phyloP scores from a whole-genome alignment of 2,797 vertebrate species.

The Sitta carolinensis region DNA sequence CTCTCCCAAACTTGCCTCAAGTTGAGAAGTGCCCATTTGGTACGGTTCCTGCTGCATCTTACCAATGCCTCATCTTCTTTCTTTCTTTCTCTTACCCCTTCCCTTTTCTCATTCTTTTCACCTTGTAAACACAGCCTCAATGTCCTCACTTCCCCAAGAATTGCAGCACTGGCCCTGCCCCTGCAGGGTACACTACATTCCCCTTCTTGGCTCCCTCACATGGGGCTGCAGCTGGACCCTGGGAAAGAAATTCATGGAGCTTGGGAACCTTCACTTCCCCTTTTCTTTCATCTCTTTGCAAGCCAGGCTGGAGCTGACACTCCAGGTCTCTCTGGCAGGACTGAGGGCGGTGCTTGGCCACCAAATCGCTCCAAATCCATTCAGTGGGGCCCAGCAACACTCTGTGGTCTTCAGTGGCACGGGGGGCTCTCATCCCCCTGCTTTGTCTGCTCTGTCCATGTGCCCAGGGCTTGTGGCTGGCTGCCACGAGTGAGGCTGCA shows the following conservation, averaged over 20 bases:
- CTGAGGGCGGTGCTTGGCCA: not conserved
- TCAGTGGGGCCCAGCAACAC: fast-evolving
- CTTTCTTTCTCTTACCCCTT: not conserved
- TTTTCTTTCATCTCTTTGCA: not conserved
- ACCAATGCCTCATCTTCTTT: not conserved
- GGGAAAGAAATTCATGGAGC: not conserved
- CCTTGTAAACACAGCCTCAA: not conserved
- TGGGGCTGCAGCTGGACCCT: not conserved
- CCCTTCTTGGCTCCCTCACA: not conserved
- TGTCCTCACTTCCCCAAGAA: not conserved
- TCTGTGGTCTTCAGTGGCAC: not conserved
- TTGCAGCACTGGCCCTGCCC: fast-evolving
- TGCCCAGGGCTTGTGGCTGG: not conserved
- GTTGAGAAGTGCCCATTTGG: not conserved
- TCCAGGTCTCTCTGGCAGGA: fast-evolving
- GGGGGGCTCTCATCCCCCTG: not conserved
- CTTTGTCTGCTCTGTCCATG: not conserved
- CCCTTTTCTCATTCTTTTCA: not conserved
- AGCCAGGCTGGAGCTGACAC: not conserved
- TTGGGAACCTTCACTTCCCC: not conserved
- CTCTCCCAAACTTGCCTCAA: not conserved
- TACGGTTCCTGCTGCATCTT: not conserved
- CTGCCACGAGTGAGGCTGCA: not conserved
- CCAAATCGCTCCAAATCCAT: not conserved
- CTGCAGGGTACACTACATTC: not conserved